Evolutionary conservation across 2,888 invertebrate genomes (phyloP).

Genomic region (Eudemis profundana): DNA sequence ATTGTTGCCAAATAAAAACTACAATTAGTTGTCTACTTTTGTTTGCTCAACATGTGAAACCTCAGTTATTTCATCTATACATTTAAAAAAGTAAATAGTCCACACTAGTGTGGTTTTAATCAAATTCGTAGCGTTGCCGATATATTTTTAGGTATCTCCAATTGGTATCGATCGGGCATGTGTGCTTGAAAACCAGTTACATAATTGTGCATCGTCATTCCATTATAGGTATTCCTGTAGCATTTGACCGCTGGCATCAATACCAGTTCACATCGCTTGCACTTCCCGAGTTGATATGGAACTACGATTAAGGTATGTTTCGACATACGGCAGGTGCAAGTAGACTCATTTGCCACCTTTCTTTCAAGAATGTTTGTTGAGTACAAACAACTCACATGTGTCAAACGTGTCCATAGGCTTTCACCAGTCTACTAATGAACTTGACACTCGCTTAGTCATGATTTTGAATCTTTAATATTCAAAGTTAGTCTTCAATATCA

Average conservation of each 20-base stretch:
- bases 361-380: constrained; percentile 13
- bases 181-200: constrained; percentile 39
- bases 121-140: background rate
- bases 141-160: constrained; percentile 40
- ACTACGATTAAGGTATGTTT: background rate
- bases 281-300: background rate
- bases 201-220: constrained; percentile 43
- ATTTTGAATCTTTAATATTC: background rate
- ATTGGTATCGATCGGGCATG: constrained; percentile 29
- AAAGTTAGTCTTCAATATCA: background rate
- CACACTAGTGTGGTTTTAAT: constrained; percentile 1
- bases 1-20: background rate
- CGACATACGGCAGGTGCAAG: constrained; percentile 19
- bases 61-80: background rate
- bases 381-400: background rate
- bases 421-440: background rate
- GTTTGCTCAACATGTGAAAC: background rate
- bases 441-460: too few relatives aligned
- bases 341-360: constrained; percentile 34
- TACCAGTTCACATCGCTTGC: constrained; percentile 22
- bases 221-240: constrained; percentile 39
- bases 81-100: background rate
- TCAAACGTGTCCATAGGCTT: constrained; percentile 8
- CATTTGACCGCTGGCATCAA: constrained; percentile 26
- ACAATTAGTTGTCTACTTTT: background rate